Percentiles rank a stretch among this genome's conserved stretches.
These are phyloP conservation scores for Malurus elegans DNA, from an alignment of 2,113 vertebrate genomes.

Conservation along the genomic window DNA sequence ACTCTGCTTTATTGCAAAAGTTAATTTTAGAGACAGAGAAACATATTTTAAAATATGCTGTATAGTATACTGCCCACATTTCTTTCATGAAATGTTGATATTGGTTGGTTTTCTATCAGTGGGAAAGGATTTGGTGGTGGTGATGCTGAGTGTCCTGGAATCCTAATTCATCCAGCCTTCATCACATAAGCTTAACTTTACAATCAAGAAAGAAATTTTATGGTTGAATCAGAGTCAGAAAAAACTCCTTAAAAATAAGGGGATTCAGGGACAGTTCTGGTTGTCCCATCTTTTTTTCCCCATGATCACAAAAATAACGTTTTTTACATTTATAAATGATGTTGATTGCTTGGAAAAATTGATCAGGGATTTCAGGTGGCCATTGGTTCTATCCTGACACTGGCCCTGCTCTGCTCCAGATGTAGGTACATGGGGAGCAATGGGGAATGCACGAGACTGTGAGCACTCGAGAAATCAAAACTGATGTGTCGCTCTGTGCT, in stretches of 20 bases:
- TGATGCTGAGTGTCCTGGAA: background rate
- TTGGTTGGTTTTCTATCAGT: background rate
- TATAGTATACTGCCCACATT: background rate
- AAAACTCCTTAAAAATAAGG: background rate
- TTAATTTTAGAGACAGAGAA: background rate
- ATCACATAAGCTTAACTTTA: background rate
- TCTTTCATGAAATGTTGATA: background rate
- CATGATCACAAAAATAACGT: rapidly evolving
- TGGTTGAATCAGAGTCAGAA: background rate
- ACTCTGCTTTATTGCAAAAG: background rate
- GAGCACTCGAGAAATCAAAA: background rate
- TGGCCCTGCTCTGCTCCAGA: background rate
- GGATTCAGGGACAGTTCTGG: background rate
- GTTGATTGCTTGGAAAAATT: background rate
- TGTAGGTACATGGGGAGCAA: rapidly evolving
- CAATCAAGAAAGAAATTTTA: background rate
- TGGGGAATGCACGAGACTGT: background rate
- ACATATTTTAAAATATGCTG: rapidly evolving
- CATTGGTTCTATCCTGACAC: rapidly evolving
- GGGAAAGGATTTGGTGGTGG: background rate
- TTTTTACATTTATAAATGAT: background rate
- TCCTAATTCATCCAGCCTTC: background rate
- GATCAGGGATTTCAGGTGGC: background rate
- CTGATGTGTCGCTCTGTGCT: background rate
- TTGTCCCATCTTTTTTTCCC: background rate